Evolutionary conservation across 2,797 vertebrate genomes (phyloP), one percentile per base, ranked within the genome.

Genomic region (Gallinago stenura): DNA sequence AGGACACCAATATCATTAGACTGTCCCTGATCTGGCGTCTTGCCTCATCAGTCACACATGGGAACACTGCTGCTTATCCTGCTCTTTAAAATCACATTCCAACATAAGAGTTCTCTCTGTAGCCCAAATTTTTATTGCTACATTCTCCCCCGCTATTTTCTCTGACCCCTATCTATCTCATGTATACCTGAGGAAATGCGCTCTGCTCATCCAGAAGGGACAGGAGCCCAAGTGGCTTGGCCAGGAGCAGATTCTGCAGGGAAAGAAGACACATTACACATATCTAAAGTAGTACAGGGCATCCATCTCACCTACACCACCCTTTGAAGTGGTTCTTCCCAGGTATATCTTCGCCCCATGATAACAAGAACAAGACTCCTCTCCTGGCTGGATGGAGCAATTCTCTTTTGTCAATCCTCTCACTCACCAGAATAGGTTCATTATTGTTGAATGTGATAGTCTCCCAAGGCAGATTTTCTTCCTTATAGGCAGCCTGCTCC

Each of bases 131-230:
- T 25, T 25, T 66, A 77, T 5, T 39, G 13, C 12, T 46, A 25
- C 3, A 13, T 69, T 15, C 15, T 8, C 19, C 19, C 10, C 6
- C 14, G 7, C 10, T 25, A 45, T 58, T 88, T 83, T 57, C 28
- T 35, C 25, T 79, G 41, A 9, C 12, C 22, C 6, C 6, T 30
- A 21, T 35, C 6, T 35, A 25, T 30, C 31, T 88, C 45, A 70
- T 3, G 12, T n/a, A 9, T 83, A 98, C 98, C 97, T 97, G 98
- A 41, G 98, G 98, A 72, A 98, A 98, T 19, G 98, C 96, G 57
- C 98, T 98, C 87, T 98, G 98, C 78, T 98, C 98, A 94, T 98
- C 98, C 91, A 98, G 94, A 76, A 98, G 97, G 43, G 98, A 98
- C 28, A 98, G 89, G 12, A 98, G 91, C 50, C 98, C 98, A 51